phyloP scores from a whole-genome alignment of 2,113 vertebrate species.

The Cygnus buccinator region DNA sequence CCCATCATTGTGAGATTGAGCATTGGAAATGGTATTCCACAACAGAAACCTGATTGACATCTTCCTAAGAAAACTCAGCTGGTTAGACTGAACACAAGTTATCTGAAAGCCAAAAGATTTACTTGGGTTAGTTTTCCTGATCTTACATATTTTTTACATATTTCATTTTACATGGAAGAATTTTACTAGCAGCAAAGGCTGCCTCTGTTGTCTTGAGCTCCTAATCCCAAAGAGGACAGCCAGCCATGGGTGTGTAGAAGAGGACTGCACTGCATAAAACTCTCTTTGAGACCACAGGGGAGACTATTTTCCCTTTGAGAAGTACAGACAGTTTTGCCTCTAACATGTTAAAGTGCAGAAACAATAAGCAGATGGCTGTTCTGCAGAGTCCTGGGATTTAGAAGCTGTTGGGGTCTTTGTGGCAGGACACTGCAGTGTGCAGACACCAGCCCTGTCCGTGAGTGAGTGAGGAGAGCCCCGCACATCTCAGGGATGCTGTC shows the following conservation, averaged over 20 bases:
- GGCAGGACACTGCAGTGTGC: not conserved
- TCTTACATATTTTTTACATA: not conserved
- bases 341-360: not conserved
- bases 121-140: not conserved
- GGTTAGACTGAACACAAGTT: not conserved
- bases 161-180: not conserved
- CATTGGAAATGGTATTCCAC: not conserved
- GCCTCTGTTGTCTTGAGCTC: rapidly evolving
- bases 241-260: not conserved
- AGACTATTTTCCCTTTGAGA: not conserved
- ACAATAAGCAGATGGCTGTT: not conserved
- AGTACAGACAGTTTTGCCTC: not conserved
- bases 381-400: not conserved
- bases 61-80: not conserved
- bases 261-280: not conserved
- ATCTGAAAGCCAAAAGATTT: not conserved
- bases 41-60: not conserved
- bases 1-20: not conserved
- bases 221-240: not conserved
- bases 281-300: not conserved
- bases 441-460: not conserved
- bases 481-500: not conserved
- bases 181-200: not conserved
- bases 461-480: not conserved
- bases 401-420: not conserved